Base-by-base conservation (phyloP, 2,888 invertebrate genomes). In the Tetramorium bicarinatum region DNA sequence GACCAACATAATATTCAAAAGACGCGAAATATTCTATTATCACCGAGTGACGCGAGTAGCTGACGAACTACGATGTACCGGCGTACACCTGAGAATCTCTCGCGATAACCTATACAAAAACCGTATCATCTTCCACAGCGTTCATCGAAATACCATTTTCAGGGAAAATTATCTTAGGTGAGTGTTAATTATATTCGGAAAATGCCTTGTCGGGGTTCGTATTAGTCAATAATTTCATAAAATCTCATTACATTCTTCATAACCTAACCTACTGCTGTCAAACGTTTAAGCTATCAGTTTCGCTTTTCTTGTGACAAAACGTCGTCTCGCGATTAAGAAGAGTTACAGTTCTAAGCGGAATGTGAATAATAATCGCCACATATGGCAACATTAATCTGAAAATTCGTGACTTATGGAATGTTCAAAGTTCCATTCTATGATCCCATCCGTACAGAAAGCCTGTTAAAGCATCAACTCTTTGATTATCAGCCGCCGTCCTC, bases 61-160 rank as follows among this genome's bases (percentile, higher is more conserved):
- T 44, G 47, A 52, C 61, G 25, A 41, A 74, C 41, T 91, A 91
- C 85, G 86, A 88, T 81, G 74, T 34, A 8, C 59, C 71, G 91
- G 52, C 54, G 18, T 69, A 34, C 25, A 83, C 47, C 52, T 87
- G 86, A 84, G 81, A 87, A 85, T 88, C 76, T 89, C 6, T 88
- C 67, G 38, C 25, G 18, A 34, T 54, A 56, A 34, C 13, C 1
- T 25, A 34, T 1, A 3, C 2, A 25, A 86, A 89, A 80, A 89
- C 21, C 6, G 21, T 81, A 59, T 66, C 62, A 74, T 9, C 0
- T 34, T 34, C 6, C 7, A 21, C 4, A 21, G 9, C 21, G 11
- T 38, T 7, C 0, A 34, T 3, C 18, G 0, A 79, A 66, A 64
- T 11, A 2, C 0, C 4, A 41, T 44, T 69, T 49, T 69, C 21